Evolutionary conservation across 1,140 invertebrate species (phyloP).

Genomic region (Calephelis virginiensis): DNA sequence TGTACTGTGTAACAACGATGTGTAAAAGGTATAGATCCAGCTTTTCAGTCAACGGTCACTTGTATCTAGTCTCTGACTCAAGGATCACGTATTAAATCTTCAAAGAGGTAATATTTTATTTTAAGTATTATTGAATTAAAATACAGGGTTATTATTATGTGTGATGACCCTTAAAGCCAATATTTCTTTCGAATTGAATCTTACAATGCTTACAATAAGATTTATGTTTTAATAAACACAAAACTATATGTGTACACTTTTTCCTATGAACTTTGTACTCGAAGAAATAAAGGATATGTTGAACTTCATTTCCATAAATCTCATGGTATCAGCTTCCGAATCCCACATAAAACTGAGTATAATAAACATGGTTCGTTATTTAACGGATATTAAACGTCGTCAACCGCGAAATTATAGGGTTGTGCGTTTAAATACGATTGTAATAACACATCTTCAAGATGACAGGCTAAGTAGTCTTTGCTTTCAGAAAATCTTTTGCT

Average conservation of each 20-base stretch:
- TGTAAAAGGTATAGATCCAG: too few species aligned
- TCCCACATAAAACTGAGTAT: neutral
- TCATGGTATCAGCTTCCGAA: slow-evolving; percentile 13
- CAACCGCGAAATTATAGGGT: slow-evolving; percentile 2
- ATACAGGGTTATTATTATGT: neutral
- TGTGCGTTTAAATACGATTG: slow-evolving; percentile 2
- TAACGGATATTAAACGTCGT: slow-evolving; percentile 10
- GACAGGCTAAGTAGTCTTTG: slow-evolving; percentile 13
- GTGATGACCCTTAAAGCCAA: neutral
- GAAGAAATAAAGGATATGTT: slow-evolving; percentile 1
- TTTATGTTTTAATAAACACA: slow-evolving; percentile 4
- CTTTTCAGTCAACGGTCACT: too few species aligned
- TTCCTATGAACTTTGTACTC: slow-evolving; percentile 1
- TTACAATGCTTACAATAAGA: slow-evolving; percentile 4
- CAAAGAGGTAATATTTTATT: neutral
- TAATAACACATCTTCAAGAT: slow-evolving; percentile 16
- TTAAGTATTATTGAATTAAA: neutral
- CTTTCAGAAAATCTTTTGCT: neutral
- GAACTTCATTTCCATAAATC: slow-evolving; percentile 4
- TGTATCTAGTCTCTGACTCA: neutral
- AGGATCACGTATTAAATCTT: neutral
- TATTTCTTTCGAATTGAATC: slow-evolving; percentile 3
- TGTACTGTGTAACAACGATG: too few species aligned
- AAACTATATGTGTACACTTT: neutral
- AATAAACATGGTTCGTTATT: neutral